Base-by-base conservation (phyloP, 2,888 invertebrate genomes). In the Galerucella pusilla region DNA sequence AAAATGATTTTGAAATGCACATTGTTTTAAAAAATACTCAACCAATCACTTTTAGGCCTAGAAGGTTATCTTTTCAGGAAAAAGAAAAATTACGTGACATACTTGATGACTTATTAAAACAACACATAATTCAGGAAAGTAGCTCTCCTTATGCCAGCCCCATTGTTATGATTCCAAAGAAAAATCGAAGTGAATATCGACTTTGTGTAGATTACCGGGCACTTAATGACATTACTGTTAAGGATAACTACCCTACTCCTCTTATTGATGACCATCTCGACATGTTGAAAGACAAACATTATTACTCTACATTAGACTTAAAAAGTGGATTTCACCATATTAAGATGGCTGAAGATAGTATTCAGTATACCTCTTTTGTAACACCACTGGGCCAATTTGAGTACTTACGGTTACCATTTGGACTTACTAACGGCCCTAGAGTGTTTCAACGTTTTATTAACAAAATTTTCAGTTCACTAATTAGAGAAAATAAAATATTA, bases 271-370 rank as follows among this genome's bases (percentile, higher is more conserved):
- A 64, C 45, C 67, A 67, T n/a, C 10, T 67, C 25, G 67, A 67
- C 68, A 81, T 68, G 74, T 80, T 46, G 79, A 75, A 49, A 72
- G 73, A 68, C 14, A 57, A 14, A 2, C 5, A 16, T 42, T 69
- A 69, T 60, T 69, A 35, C 52, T 35, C 16, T 45, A 35, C 42
- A 25, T 16, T 69, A 35, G 35, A 35, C 6, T 35, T 35, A 35
- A 35, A 35, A 35, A 35, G 35, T 35, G 52, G 46, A 6, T 70
- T 45, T 46, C 61, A 61, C 42, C 70, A 60, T 20, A 14, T 70
- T 45, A 25, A 46, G 45, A 16, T 70, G 25, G 70, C 16, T 35
- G 70, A 70, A 12, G 14, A n/a, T 14, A 45, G 45, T 49, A 61
- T 60, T 10, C 42, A 45, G 12, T 61, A 61, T 45, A 70, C 70